Evolutionary conservation across 2,888 invertebrate genomes (phyloP).

Genomic region (Drosophila crucigera): DNA sequence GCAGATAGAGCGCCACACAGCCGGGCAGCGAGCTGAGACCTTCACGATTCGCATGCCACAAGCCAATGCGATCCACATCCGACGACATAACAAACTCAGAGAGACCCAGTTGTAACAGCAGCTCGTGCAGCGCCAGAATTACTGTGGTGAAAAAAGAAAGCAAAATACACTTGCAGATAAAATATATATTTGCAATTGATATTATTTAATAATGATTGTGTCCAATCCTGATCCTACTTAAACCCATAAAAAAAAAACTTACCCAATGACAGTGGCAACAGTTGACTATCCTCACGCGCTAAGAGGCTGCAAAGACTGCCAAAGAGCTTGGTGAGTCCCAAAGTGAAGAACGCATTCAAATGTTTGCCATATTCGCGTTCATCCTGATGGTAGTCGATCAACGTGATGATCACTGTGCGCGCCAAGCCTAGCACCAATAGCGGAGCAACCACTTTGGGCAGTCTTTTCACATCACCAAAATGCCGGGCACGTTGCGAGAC

Average conservation of each 20-base stretch:
- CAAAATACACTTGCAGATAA: not conserved
- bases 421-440: slow-evolving; percentile 88
- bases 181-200: not conserved
- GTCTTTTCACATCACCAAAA: slow-evolving; percentile 60
- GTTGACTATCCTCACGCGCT: slow-evolving; percentile 58
- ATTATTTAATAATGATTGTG: not conserved
- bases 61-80: slow-evolving; percentile 86
- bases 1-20: slow-evolving; percentile 93
- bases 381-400: slow-evolving; percentile 93
- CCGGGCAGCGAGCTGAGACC: slow-evolving; percentile 95
- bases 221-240: not conserved
- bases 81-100: slow-evolving; percentile 90
- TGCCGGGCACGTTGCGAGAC: slow-evolving; percentile 87
- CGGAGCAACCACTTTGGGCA: slow-evolving; percentile 82
- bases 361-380: slow-evolving; percentile 97
- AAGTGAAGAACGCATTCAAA: slow-evolving; percentile 99
- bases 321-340: slow-evolving; percentile 92
- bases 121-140: slow-evolving; percentile 89
- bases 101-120: slow-evolving; percentile 88
- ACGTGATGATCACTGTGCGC: slow-evolving; percentile 88
- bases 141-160: slow-evolving; percentile 69
- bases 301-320: slow-evolving; percentile 86
- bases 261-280: slow-evolving; percentile 85
- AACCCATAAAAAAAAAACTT: slow-evolving; percentile 31
- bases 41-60: slow-evolving; percentile 94